Conservation (phyloP, 2,113 vertebrate species). For the Heteronetta atricapilla region DNA sequence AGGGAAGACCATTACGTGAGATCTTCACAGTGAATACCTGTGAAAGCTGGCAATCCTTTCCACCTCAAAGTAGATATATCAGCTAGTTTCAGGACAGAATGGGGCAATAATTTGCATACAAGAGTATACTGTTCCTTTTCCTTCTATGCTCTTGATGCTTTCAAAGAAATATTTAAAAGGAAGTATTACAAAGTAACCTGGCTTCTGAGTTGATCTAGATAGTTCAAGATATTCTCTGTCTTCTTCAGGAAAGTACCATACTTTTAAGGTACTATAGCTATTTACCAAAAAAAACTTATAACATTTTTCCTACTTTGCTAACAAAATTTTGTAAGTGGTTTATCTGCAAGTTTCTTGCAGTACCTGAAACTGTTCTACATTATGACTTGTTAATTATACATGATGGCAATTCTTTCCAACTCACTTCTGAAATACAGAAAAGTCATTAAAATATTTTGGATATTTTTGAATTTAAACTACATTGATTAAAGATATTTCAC, state of each 20-base stretch:
- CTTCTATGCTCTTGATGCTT: background rate
- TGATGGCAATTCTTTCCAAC: background rate
- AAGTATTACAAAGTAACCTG: background rate
- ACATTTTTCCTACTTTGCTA: background rate
- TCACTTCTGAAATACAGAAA: background rate
- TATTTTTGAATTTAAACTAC: background rate
- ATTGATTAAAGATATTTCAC: slow-evolving; percentile 17
- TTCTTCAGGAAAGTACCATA: background rate
- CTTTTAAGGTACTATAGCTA: background rate
- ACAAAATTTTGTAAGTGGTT: background rate
- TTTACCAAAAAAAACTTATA: background rate
- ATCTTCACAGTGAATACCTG: background rate
- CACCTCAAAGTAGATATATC: background rate
- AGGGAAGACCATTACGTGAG: background rate
- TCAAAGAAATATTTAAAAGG: background rate
- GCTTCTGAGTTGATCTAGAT: background rate
- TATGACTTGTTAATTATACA: background rate
- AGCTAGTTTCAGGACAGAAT: background rate
- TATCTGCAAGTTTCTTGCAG: background rate
- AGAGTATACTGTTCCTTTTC: background rate
- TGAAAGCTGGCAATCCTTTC: background rate
- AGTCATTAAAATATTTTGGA: background rate
- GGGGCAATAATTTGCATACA: background rate
- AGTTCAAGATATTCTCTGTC: background rate
- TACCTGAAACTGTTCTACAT: background rate